Conservation (phyloP, 2,113 vertebrate genomes). For the Dinomys branickii region DNA sequence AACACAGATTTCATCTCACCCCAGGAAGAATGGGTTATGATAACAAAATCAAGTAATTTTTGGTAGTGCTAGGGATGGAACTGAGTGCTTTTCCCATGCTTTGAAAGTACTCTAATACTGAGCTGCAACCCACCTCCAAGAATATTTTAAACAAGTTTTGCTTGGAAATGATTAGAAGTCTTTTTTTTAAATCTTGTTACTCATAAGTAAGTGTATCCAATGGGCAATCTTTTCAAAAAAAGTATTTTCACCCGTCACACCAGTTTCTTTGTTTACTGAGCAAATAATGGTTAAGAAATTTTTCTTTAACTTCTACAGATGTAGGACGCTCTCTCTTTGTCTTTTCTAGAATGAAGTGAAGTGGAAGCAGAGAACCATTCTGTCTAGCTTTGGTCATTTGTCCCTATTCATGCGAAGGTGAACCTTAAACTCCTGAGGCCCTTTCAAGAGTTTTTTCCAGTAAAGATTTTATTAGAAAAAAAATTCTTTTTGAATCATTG, state of each 20-base stretch:
- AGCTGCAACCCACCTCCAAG: background rate
- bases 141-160: background rate
- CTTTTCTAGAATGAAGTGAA: background rate
- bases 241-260: background rate
- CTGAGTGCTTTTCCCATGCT: background rate
- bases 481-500: background rate
- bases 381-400: background rate
- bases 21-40: too few species aligned
- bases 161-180: background rate
- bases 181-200: constrained; percentile 14
- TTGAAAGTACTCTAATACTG: background rate
- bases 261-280: background rate
- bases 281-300: background rate
- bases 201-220: background rate
- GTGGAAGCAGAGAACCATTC: background rate
- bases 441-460: background rate
- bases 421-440: background rate
- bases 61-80: background rate
- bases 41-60: background rate
- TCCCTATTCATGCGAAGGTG: background rate
- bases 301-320: background rate
- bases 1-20: too few species aligned
- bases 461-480: background rate
- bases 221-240: background rate
- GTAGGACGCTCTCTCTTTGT: background rate